Evolutionary conservation across 2,113 vertebrate species (phyloP).

Genomic region (Siniperca knerii): DNA sequence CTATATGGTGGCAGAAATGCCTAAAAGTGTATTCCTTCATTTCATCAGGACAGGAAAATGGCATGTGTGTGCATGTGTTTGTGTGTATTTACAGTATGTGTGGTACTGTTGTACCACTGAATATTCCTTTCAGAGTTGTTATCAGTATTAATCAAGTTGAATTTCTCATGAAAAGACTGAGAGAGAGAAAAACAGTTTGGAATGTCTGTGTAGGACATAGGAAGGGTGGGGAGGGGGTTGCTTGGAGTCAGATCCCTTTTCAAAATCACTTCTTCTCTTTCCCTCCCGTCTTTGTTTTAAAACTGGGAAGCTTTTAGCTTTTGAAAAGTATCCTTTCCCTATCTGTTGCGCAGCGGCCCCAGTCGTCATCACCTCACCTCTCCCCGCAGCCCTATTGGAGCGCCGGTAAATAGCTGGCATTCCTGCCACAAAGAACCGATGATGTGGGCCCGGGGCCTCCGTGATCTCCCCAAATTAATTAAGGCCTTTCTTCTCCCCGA

Average conservation of each 20-base stretch:
- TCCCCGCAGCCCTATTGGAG: conserved; percentile 77
- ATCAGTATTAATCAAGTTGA: conserved; percentile 31
- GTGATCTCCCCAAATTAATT: conserved; percentile 86
- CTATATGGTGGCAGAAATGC: neutral
- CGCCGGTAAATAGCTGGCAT: conserved; percentile 85
- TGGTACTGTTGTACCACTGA: neutral
- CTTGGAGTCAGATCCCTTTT: conserved; percentile 79
- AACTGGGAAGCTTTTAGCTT: conserved; percentile 88
- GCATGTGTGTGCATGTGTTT: neutral
- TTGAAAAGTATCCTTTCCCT: conserved; percentile 88
- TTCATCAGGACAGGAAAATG: neutral
- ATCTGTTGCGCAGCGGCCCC: conserved; percentile 75
- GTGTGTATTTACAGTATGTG: neutral
- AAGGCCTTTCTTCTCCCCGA: conserved; percentile 78
- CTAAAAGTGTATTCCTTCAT: neutral
- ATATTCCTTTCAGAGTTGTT: conserved; percentile 12
- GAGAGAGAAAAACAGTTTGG: conserved; percentile 59
- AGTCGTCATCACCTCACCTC: conserved; percentile 87
- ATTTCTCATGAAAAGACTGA: conserved; percentile 35
- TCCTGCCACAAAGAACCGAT: conserved; percentile 85
- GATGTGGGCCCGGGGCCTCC: conserved; percentile 79
- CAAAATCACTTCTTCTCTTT: conserved; percentile 81
- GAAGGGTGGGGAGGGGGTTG: conserved; percentile 17
- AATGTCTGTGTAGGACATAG: conserved; percentile 75
- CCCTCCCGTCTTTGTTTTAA: conserved; percentile 84